Conservation (phyloP, 1,140 invertebrate species). For the Drosophila nigromelanica region DNA sequence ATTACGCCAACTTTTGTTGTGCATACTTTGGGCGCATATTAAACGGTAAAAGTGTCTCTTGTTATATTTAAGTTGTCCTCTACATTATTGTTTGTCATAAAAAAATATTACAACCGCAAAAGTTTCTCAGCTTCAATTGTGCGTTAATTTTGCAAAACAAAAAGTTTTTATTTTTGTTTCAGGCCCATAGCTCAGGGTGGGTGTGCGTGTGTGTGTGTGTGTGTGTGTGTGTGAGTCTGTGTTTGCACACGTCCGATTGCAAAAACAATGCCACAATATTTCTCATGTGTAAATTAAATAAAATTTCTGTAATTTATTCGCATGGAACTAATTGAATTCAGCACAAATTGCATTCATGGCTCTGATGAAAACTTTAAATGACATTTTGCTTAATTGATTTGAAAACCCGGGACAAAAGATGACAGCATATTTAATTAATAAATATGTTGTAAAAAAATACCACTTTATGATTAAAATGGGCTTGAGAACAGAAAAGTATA, state of each 20-base stretch:
- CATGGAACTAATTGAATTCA: slow-evolving; percentile 48
- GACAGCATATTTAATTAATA: slow-evolving; percentile 20
- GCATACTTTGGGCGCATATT: slow-evolving; percentile 44
- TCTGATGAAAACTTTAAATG: slow-evolving; percentile 20
- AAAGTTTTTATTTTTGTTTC: slow-evolving; percentile 22
- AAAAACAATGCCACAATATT: slow-evolving; percentile 47
- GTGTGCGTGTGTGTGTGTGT: slow-evolving; percentile 9
- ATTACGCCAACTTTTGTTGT: slow-evolving; percentile 55
- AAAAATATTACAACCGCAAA: slow-evolving; percentile 22
- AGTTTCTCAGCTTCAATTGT: slow-evolving; percentile 31
- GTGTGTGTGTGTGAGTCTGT: slow-evolving; percentile 8
- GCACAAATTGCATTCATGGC: slow-evolving; percentile 35
- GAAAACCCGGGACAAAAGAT: slow-evolving; percentile 15
- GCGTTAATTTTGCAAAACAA: slow-evolving; percentile 44
- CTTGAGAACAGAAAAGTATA: too few species aligned
- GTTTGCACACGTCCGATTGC: slow-evolving; percentile 3
- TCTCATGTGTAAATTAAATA: slow-evolving; percentile 52
- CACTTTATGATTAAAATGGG: background rate
- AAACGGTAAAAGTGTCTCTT: slow-evolving; percentile 29
- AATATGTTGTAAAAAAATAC: background rate
- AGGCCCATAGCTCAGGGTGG: background rate
- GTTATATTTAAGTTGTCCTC: slow-evolving; percentile 15
- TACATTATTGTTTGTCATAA: slow-evolving; percentile 26
- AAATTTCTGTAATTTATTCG: slow-evolving; percentile 51
- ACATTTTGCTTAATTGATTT: slow-evolving; percentile 45